Evolutionary conservation across 2,797 vertebrate genomes (phyloP).

Genomic region (Labeo calbasu): DNA sequence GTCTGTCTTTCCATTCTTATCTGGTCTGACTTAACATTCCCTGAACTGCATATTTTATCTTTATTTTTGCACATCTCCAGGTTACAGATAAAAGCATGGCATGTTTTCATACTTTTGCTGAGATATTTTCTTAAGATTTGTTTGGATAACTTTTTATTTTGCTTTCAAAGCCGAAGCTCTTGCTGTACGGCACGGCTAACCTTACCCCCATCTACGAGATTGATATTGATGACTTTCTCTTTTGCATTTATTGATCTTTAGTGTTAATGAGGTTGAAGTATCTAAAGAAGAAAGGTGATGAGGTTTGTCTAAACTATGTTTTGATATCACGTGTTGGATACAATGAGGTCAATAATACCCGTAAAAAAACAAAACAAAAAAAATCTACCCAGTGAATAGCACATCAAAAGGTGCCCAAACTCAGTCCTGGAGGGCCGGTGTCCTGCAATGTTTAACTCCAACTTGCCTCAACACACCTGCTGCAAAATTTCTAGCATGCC

Average conservation of each 20-base stretch:
- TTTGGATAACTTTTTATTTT: neutral
- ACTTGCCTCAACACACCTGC: too few species aligned
- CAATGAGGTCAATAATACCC: neutral
- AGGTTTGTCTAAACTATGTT: conserved; percentile 19
- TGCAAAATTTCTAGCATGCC: too few species aligned
- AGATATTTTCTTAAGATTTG: neutral
- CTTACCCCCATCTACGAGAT: neutral
- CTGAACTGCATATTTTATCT: neutral
- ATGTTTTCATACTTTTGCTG: neutral
- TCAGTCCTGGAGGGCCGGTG: too few species aligned
- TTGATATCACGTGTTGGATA: neutral
- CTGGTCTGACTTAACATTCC: neutral
- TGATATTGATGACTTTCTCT: conserved; percentile 12
- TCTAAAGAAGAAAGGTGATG: neutral
- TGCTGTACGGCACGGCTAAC: neutral
- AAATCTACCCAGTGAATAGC: too few species aligned
- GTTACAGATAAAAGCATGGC: neutral
- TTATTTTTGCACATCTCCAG: neutral
- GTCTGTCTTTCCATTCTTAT: neutral
- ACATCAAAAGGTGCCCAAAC: neutral
- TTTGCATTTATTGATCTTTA: conserved; percentile 22
- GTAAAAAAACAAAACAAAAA: neutral
- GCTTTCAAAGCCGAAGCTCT: neutral
- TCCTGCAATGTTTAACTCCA: too few species aligned
- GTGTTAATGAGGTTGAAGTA: conserved; percentile 21